Evolutionary conservation across 2,888 invertebrate genomes (phyloP), one percentile per base, ranked within the genome.

Genomic region (Notocelia uddmanniana): DNA sequence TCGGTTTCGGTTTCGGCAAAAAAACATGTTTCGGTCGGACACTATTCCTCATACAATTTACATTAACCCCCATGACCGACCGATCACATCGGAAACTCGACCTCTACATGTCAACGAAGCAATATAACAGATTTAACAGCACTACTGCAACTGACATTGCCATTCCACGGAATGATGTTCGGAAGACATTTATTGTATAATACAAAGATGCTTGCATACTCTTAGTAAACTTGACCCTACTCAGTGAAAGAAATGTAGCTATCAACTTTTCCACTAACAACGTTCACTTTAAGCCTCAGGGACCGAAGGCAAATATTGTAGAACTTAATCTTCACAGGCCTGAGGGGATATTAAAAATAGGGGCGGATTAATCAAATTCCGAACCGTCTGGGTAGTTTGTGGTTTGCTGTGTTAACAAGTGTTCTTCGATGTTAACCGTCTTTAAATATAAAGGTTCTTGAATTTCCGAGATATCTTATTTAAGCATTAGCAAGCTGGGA

Each of bases 321-420:
- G 45, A 66, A 60, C 13, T 45, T 66, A 66, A 71, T 66, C 45
- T 48, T 34, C 70, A 41, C 31, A 26, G 15, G 34, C 69, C 50
- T 21, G 11, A 37, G 54, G 37, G 69, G 69, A 64, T 69, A 71
- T 71, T 54, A 60, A 59, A 66, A 66, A 59, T 23, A 37, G 41
- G 59, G 59, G 58, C 6, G 66, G 52, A 59, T 58, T 70, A 60
- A 67, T 66, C 66, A 19, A 59, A 71, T 54, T 66, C 31, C 64
- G 26, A 58, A 58, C 41, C 13, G 64, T 60, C 71, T 66, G 59
- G 31, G 21, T 48, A 59, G 68, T 59, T 68, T 26, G 57, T 21
- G n/a, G 58, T 63, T 34, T 59, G 9, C n/a, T 26, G 26, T 26
- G 26, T 55, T 26, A 55, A 55, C 55, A 55, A 55, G 8, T 55